A percentile compares a stretch with the other conserved stretches of the same genome.
Conservation (phyloP, 2,888 invertebrate species). For the Sarcophaga variegata region DNA sequence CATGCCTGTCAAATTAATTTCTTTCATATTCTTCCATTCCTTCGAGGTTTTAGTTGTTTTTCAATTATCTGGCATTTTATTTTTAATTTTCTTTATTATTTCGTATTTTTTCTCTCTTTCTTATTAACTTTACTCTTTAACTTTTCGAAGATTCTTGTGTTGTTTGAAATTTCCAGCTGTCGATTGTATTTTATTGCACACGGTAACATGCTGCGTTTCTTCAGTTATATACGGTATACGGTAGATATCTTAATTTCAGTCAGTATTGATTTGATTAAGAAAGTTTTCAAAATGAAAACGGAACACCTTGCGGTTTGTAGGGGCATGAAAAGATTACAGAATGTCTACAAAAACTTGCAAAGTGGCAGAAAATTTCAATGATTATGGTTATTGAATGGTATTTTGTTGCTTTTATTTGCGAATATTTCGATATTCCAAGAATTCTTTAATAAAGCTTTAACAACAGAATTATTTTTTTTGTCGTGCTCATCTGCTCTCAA, state of each 20-base stretch:
- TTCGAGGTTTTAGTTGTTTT: constrained; percentile 53
- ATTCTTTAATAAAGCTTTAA: too few species aligned
- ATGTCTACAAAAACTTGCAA: background rate
- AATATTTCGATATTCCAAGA: too few species aligned
- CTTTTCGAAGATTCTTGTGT: background rate
- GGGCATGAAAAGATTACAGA: background rate
- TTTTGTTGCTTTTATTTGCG: too few species aligned
- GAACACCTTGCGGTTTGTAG: background rate
- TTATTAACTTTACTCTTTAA: constrained; percentile 6
- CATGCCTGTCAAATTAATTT: constrained; percentile 56
- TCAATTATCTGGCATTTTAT: constrained; percentile 44
- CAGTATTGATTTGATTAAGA: constrained; percentile 2
- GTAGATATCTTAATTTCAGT: background rate
- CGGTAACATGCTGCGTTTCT: constrained; percentile 6
- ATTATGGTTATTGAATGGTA: too few species aligned
- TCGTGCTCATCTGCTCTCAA: too few species aligned
- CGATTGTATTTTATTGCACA: background rate
- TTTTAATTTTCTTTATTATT: background rate
- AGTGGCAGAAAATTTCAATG: background rate
- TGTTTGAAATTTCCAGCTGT: constrained; percentile 45
- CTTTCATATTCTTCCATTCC: constrained; percentile 53
- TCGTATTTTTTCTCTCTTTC: background rate
- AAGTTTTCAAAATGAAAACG: background rate
- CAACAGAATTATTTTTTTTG: too few species aligned
- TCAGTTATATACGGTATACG: background rate